Evolutionary conservation across 2,113 vertebrate species (phyloP).

Genomic region (Accipiter cooperii): DNA sequence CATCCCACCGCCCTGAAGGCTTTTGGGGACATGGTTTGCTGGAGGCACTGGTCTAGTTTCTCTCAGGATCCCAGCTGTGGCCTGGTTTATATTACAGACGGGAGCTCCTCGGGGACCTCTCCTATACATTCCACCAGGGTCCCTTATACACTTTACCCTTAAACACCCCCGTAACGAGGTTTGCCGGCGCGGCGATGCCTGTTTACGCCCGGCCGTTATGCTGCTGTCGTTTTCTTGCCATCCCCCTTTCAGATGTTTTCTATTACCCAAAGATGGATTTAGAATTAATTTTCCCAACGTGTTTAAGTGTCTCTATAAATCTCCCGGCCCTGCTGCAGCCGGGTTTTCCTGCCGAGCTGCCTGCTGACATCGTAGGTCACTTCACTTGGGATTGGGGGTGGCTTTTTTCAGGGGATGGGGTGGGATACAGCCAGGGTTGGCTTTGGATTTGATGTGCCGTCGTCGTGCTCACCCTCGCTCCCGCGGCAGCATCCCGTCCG

Average conservation of each 20-base stretch:
- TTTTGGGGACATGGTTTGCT: neutral
- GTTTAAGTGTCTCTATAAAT: neutral
- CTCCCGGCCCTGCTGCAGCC: accelerated
- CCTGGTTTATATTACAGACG: neutral
- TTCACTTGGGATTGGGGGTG: neutral
- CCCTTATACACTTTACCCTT: neutral
- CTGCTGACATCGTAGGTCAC: accelerated
- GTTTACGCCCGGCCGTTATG: accelerated
- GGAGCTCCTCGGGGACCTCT: neutral
- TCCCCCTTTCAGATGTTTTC: neutral
- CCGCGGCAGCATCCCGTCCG: accelerated
- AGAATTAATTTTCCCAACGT: neutral
- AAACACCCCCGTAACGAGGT: accelerated
- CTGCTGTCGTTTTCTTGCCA: accelerated
- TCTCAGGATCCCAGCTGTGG: neutral
- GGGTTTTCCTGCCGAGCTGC: accelerated
- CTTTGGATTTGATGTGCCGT: neutral
- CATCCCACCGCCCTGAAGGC: accelerated
- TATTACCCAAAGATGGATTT: neutral
- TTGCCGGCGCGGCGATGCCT: accelerated
- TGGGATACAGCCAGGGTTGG: neutral
- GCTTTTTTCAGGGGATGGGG: accelerated
- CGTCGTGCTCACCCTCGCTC: accelerated
- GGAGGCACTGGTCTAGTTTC: neutral
- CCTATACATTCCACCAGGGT: accelerated